Base-by-base conservation (phyloP, 2,888 invertebrate genomes). In the Thymelicus acteon region DNA sequence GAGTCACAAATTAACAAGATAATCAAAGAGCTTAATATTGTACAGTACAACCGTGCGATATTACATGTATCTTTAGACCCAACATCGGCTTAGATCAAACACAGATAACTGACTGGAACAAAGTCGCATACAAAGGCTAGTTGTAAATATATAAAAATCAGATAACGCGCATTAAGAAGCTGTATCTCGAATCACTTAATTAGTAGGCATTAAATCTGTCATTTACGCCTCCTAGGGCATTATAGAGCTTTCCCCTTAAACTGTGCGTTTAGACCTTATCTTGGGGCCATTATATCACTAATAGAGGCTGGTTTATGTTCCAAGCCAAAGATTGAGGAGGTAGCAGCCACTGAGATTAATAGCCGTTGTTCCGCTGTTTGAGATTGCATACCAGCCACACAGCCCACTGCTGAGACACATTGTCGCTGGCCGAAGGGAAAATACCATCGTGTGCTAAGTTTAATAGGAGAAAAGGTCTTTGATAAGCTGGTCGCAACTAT, bases 181-280 rank as follows among this genome's bases (percentile, higher is more conserved):
- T 72, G 78, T 86, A 88, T 89, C 87, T 83, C 72, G 76, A 80
- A 91, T 91, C 86, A 83, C 90, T 92, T 90, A 92, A 92, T 92
- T 91, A 91, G 87, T 85, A 82, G 82, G 85, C 87, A 87, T 87
- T 91, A 90, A 90, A 90, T 91, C 90, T 88, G 87, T 91, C 90
- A 87, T 89, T 90, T 89, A 81, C 83, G 82, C 85, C 84, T 84
- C 85, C 86, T 85, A 77, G 76, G 80, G 80, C 74, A 83, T 85
- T 86, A 86, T 83, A 84, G 78, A 83, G 83, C 86, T 85, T 88
- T 88, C 84, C 79, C 83, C 81, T 82, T 85, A 85, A 86, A 85
- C 83, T 84, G 81, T 79, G 83, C 86, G 82, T 84, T 89, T 86
- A 87, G 82, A 80, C 84, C 83, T 87, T 92, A 91, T 92, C 92